phyloP scores from a whole-genome alignment of 2,113 vertebrate species.

The Rutilus rutilus region DNA sequence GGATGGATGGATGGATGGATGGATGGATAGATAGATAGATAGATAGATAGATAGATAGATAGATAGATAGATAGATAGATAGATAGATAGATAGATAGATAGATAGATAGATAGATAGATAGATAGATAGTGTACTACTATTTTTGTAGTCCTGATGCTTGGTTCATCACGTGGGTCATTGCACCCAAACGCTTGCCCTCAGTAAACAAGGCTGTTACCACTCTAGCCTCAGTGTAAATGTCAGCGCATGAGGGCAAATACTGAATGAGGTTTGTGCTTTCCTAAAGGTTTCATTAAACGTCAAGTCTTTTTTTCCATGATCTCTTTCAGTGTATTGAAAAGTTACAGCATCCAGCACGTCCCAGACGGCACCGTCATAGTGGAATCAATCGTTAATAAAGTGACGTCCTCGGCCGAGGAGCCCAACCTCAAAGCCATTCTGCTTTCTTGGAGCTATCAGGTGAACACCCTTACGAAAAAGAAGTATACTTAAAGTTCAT shows the following conservation, averaged over 20 bases:
- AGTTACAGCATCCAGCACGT: slow-evolving; percentile 93
- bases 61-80: too few species aligned
- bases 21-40: too few species aligned
- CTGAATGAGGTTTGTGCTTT: neutral
- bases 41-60: too few species aligned
- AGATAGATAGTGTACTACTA: too few species aligned
- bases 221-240: slow-evolving; percentile 33
- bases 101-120: too few species aligned
- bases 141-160: too few species aligned
- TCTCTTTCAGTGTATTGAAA: slow-evolving; percentile 80
- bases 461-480: too few species aligned
- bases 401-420: slow-evolving; percentile 89
- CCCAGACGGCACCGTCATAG: slow-evolving; percentile 91
- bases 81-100: too few species aligned
- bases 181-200: slow-evolving; percentile 2
- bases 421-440: slow-evolving; percentile 86
- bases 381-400: slow-evolving; percentile 96
- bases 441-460: slow-evolving; percentile 80
- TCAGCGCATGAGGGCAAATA: slow-evolving; percentile 13
- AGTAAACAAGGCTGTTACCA: neutral
- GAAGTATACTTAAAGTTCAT: too few species aligned
- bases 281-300: neutral
- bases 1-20: too few species aligned
- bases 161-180: slow-evolving; percentile 17
- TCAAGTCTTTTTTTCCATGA: neutral